Conservation (phyloP, 2,797 vertebrate species). For the Heteromormyrus szaboi region DNA sequence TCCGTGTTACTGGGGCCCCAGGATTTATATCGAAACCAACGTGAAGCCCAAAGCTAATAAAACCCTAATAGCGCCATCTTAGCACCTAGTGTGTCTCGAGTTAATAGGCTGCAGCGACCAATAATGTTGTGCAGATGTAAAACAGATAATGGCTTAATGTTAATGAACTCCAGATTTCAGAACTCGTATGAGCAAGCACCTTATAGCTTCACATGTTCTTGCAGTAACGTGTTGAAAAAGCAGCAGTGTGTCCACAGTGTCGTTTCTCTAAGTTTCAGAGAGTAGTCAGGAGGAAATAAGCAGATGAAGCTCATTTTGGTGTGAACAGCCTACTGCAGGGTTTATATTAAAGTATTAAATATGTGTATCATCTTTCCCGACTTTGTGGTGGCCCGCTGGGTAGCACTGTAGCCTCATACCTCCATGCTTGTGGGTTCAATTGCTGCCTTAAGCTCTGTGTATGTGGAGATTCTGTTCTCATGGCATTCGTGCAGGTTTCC, state of each 20-base stretch:
- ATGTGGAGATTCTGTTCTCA: background rate
- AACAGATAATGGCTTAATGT: constrained; percentile 12
- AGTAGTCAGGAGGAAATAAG: background rate
- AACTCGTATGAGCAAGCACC: constrained; percentile 1
- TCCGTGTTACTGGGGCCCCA: background rate
- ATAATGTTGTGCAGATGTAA: constrained; percentile 18
- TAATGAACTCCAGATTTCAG: constrained; percentile 20
- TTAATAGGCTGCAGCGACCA: constrained; percentile 15
- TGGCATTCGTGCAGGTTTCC: background rate
- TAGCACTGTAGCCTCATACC: background rate
- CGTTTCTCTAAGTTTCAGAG: background rate
- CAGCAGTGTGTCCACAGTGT: constrained; percentile 12
- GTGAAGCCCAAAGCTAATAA: constrained; percentile 8
- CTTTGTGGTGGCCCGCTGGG: background rate
- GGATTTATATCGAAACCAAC: background rate
- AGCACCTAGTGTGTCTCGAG: constrained; percentile 13
- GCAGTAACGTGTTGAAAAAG: background rate
- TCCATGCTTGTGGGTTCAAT: background rate
- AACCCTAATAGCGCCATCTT: constrained; percentile 10
- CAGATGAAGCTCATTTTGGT: background rate
- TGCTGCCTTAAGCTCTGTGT: background rate
- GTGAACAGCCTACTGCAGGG: background rate
- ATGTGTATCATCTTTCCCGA: background rate
- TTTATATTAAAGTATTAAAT: background rate
- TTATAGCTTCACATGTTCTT: constrained; percentile 1